phyloP scores from a whole-genome alignment of 2,113 vertebrate species.

The Forbesichthys papilliferus region DNA sequence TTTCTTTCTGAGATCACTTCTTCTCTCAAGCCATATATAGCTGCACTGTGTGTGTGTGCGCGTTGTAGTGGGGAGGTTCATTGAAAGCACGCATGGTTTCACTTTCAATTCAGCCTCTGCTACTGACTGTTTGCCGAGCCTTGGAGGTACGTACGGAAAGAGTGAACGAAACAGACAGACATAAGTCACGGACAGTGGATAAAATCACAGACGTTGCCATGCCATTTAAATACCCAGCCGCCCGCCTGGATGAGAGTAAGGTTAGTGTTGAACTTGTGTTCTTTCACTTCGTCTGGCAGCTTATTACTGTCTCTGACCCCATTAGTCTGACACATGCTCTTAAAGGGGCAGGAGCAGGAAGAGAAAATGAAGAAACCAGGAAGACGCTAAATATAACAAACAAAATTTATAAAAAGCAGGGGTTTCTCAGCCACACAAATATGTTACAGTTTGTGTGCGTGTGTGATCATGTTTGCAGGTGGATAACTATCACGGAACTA shows the following conservation, averaged over 20 bases:
- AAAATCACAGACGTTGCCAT: slow-evolving; percentile 30
- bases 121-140: slow-evolving; percentile 1
- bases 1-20: not conserved
- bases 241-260: slow-evolving; percentile 67
- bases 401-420: no score
- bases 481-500: slow-evolving; percentile 71
- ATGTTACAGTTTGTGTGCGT: not conserved
- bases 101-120: slow-evolving; percentile 59
- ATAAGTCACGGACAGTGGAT: not conserved
- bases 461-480: slow-evolving; percentile 54
- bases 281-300: not conserved
- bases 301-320: not conserved
- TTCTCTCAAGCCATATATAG: not conserved
- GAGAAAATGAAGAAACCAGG: not conserved
- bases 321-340: not conserved
- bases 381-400: not conserved
- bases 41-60: no score
- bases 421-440: no score
- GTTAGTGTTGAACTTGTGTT: slow-evolving; percentile 49
- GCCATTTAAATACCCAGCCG: slow-evolving; percentile 68
- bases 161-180: not conserved
- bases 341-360: not conserved
- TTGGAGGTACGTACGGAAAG: not conserved
- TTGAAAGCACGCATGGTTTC: slow-evolving; percentile 46
- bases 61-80: not conserved